Evolutionary conservation across 2,797 vertebrate species (phyloP), one percentile per base, ranked within the genome.

Genomic region (Gallirallus australis): DNA sequence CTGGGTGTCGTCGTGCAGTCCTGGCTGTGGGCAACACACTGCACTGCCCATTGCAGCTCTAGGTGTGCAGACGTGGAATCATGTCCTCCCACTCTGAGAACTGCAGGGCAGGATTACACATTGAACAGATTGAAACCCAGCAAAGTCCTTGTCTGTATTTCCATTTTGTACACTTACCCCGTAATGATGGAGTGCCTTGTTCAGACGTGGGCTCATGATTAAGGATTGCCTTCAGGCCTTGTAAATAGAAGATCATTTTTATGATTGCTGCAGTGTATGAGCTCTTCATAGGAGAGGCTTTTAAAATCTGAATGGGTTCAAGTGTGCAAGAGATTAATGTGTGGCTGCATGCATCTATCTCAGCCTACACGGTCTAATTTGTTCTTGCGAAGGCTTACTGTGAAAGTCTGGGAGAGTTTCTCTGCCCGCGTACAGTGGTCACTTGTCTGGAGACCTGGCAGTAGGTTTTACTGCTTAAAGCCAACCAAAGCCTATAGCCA

Each of bases 1-100:
- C 57, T 0, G 3, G 25, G 17, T 15, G 21, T 52, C 2, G 1
- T 1, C 2, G 1, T 1, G 10, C 0, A 3, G 23, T 48, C 39
- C 69, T 4, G 25, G 37, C 60, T 30, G 19, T 7, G 35, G 31
- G 37, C 21, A 21, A 31, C 2, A 24, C 45, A 6, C 27, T 2
- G 2, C 30, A 31, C 59, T 59, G n/a, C 56, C 61, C 7, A 6
- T 14, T 18, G 27, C 54, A n/a, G 60, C 48, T 56, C 30, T 37
- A 6, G 28, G 28, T 15, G 42, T 7, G 31, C 31, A 45, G 53
- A 23, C 0, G 6, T 33, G 47, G 63, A 52, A 77, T 37, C 65
- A 30, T 20, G 33, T 30, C 42, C 30, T 25, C 48, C 27, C 19
- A 42, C 0, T 1, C 84, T 17, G 64, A 47, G 57, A 24, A 9